A percentile compares a stretch with the other conserved stretches of the same genome.
These are phyloP conservation scores for Cheumatopsyche charites DNA, from an alignment of 1,140 invertebrate genomes.

Conservation along the genomic window DNA sequence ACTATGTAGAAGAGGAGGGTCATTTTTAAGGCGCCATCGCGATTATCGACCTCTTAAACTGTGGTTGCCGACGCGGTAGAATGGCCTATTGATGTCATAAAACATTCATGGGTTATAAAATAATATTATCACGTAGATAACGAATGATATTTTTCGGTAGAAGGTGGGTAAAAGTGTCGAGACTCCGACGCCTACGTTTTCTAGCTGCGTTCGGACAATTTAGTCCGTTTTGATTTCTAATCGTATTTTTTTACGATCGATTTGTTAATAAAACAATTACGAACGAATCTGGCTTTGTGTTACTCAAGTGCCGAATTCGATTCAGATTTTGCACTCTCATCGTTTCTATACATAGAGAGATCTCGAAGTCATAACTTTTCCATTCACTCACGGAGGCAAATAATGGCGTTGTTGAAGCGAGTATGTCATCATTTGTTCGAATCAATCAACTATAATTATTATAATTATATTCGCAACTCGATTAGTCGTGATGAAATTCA, in stretches of 20 bases:
- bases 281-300: too few species aligned
- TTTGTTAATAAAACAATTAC: too few species aligned
- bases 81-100: constrained; percentile 2
- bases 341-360: too few species aligned
- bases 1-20: neutral
- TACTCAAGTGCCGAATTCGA: too few species aligned
- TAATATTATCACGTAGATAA: constrained; percentile 20
- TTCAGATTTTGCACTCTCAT: too few species aligned
- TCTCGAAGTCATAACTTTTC: too few species aligned
- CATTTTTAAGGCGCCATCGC: constrained; percentile 17
- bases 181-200: neutral
- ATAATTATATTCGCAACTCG: too few species aligned
- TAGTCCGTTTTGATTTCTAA: neutral
- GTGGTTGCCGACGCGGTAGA: neutral
- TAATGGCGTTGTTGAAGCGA: too few species aligned
- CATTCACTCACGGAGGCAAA: too few species aligned
- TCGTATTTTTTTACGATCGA: neutral
- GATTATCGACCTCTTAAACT: constrained; percentile 8
- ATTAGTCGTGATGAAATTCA: too few species aligned
- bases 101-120: constrained; percentile 24
- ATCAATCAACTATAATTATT: too few species aligned
- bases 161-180: neutral
- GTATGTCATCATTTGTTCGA: too few species aligned
- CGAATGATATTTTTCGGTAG: neutral
- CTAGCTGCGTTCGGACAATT: neutral